A percentile compares a stretch with the other conserved stretches of the same genome.
These are phyloP conservation scores for Polyploca ridens DNA, from an alignment of 2,888 invertebrate genomes.

Conservation along the genomic window DNA sequence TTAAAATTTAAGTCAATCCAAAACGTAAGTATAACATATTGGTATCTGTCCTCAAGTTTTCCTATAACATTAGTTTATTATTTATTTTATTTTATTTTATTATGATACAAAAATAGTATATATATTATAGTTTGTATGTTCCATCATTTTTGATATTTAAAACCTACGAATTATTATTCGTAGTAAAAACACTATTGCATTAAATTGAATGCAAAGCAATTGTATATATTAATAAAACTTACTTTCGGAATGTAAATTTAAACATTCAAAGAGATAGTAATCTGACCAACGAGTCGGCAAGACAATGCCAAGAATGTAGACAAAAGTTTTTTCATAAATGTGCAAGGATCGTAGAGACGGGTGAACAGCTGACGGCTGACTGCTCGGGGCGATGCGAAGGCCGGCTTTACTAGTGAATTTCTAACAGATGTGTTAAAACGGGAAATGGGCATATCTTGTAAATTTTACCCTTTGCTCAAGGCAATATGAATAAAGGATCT, in stretches of 20 bases:
- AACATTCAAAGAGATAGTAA: conserved; percentile 24
- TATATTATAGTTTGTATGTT: too few relatives aligned
- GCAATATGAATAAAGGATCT: conserved; percentile 62
- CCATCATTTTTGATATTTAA: too few relatives aligned
- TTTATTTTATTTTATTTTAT: too few relatives aligned
- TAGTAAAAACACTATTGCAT: too few relatives aligned
- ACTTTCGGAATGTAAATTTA: too few relatives aligned
- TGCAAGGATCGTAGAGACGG: conserved; percentile 63
- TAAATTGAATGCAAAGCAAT: too few relatives aligned
- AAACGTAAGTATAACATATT: too few relatives aligned
- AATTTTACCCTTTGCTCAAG: conserved; percentile 69
- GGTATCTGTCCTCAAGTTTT: too few relatives aligned
- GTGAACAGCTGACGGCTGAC: conserved; percentile 77
- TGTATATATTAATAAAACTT: neutral
- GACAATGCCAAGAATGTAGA: conserved; percentile 74
- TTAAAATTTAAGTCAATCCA: too few relatives aligned
- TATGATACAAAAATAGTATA: too few relatives aligned
- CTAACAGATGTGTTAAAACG: conserved; percentile 79
- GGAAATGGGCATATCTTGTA: conserved; percentile 70
- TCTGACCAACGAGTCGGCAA: conserved; percentile 54
- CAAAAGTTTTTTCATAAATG: conserved; percentile 82
- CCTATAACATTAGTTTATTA: too few relatives aligned
- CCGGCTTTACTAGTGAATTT: conserved; percentile 62
- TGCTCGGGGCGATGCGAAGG: conserved; percentile 67
- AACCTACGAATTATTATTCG: too few relatives aligned